A percentile compares a stretch with the other conserved stretches of the same genome.
Evolutionary conservation across 2,113 vertebrate genomes (phyloP).

Genomic region (Hassar affinis): DNA sequence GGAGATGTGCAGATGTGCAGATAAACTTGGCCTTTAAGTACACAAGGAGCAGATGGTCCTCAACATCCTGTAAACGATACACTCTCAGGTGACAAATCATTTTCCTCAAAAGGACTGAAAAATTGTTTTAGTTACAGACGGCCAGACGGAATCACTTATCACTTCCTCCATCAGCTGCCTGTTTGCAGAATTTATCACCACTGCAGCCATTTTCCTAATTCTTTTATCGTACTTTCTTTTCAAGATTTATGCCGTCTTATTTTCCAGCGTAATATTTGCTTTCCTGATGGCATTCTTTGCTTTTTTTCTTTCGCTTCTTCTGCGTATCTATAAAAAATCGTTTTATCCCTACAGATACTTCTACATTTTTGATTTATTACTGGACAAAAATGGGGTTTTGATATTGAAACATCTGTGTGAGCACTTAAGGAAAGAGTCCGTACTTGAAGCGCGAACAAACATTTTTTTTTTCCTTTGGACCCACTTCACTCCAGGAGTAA

Average conservation of each 20-base stretch:
- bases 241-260: background rate
- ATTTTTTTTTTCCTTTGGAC: background rate
- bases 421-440: background rate
- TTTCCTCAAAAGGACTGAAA: background rate
- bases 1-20: background rate
- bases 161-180: background rate
- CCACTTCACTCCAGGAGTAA: background rate
- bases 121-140: background rate
- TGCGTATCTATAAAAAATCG: background rate
- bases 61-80: background rate
- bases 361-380: background rate
- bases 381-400: background rate
- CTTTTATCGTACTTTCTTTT: background rate
- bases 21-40: conserved; percentile 4
- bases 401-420: background rate
- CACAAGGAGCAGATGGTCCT: background rate
- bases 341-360: background rate
- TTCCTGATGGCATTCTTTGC: background rate
- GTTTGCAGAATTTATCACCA: conserved; percentile 5
- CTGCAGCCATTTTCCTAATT: conserved; percentile 15
- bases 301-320: background rate
- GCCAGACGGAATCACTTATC: conserved; percentile 1
- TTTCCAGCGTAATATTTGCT: background rate
- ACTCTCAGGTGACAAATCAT: background rate
- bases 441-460: background rate